Evolutionary conservation across 1,140 invertebrate genomes (phyloP).

Genomic region (Hermetia illucens): DNA sequence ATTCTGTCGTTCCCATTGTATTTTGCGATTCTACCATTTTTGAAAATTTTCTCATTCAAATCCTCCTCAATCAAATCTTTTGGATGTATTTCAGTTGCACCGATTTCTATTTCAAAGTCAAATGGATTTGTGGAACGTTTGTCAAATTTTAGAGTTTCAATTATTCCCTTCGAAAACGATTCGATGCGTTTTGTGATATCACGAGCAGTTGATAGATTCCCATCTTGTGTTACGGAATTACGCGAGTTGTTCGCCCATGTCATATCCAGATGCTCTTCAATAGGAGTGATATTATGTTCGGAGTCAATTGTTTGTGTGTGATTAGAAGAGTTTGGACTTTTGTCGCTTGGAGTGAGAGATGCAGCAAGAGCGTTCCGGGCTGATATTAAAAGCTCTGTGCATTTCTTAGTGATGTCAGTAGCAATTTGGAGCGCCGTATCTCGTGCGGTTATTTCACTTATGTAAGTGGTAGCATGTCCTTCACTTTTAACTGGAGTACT

Average conservation of each 20-base stretch:
- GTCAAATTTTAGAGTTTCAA: constrained; percentile 29
- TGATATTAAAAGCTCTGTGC: constrained; percentile 54
- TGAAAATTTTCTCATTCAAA: constrained; percentile 16
- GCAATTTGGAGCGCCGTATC: constrained; percentile 38
- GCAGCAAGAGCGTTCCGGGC: constrained; percentile 45
- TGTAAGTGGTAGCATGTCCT: constrained; percentile 1
- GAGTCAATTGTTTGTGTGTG: constrained; percentile 39
- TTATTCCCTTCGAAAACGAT: constrained; percentile 28
- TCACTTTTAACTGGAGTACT: constrained; percentile 31
- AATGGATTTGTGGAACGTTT: constrained; percentile 29
- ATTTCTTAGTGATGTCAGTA: constrained; percentile 53
- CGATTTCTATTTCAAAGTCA: constrained; percentile 27
- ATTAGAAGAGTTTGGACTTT: constrained; percentile 44
- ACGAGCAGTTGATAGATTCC: constrained; percentile 19
- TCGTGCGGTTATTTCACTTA: constrained; percentile 20
- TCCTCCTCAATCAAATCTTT: constrained; percentile 20
- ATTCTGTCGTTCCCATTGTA: constrained; percentile 27
- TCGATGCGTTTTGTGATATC: constrained; percentile 29
- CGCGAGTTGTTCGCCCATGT: constrained; percentile 29
- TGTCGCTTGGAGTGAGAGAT: constrained; percentile 32
- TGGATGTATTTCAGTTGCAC: constrained; percentile 23
- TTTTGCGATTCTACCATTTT: constrained; percentile 20
- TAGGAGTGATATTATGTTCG: constrained; percentile 30
- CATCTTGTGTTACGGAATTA: constrained; percentile 19
- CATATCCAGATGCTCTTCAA: constrained; percentile 30